These are phyloP conservation scores for Kradibia gibbosae DNA, from an alignment of 1,140 invertebrate genomes.

Conservation along the genomic window DNA sequence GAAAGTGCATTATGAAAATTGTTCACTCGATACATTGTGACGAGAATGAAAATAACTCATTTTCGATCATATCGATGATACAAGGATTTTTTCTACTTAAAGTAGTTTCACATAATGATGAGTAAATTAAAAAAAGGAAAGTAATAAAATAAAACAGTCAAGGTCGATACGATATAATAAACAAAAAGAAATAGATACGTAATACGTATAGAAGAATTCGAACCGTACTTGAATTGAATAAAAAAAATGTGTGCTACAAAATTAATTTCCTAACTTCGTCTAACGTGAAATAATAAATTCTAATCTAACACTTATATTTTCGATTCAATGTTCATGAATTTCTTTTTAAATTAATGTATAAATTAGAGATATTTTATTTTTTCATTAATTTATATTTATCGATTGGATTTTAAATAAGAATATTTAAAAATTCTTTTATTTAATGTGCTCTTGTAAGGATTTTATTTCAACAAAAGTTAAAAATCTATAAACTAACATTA, in stretches of 20 bases:
- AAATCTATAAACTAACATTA: too few relatives aligned
- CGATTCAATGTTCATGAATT: neutral
- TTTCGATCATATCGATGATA: constrained; percentile 53
- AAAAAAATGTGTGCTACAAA: neutral
- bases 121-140: constrained; percentile 40
- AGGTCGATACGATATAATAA: constrained; percentile 32
- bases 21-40: constrained; percentile 55
- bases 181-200: constrained; percentile 4
- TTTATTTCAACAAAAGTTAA: too few relatives aligned
- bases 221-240: constrained; percentile 19
- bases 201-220: constrained; percentile 8
- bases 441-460: too few relatives aligned
- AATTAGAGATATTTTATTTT: too few relatives aligned
- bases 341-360: too few relatives aligned
- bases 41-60: constrained; percentile 24
- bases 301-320: too few relatives aligned
- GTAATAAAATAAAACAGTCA: constrained; percentile 24
- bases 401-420: too few relatives aligned
- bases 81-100: constrained; percentile 64
- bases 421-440: too few relatives aligned
- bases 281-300: too few relatives aligned
- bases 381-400: too few relatives aligned
- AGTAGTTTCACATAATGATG: constrained; percentile 60
- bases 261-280: neutral
- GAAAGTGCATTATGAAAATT: constrained; percentile 71